Evolutionary conservation across 2,113 vertebrate species (phyloP).

Genomic region (Prunella fulvescens): DNA sequence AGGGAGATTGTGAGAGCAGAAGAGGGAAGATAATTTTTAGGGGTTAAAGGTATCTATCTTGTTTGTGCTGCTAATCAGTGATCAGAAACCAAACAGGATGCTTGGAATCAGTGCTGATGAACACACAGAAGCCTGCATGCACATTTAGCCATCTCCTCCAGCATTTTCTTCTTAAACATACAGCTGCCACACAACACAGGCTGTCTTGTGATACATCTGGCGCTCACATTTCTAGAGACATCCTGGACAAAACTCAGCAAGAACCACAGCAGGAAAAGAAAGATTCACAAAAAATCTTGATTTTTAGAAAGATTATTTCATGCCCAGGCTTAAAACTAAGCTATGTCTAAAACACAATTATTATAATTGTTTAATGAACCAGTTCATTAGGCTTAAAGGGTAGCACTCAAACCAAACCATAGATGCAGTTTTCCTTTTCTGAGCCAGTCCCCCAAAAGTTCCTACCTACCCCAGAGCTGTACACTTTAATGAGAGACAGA

Average conservation of each 20-base stretch:
- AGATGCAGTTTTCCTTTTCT: background rate
- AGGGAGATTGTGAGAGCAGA: background rate
- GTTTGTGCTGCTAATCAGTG: background rate
- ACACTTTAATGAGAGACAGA: background rate
- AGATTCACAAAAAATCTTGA: background rate
- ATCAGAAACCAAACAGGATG: background rate
- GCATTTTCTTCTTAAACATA: background rate
- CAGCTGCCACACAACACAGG: background rate
- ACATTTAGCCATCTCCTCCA: background rate
- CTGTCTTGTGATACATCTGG: background rate
- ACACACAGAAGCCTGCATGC: background rate
- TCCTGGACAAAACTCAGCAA: background rate
- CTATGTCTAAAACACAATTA: background rate
- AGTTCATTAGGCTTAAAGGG: constrained; percentile 9
- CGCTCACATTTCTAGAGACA: constrained; percentile 16
- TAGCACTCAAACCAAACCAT: background rate
- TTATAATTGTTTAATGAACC: background rate
- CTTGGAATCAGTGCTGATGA: background rate
- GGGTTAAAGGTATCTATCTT: background rate
- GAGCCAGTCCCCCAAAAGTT: background rate
- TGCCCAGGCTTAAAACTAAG: background rate
- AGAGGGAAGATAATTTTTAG: constrained; percentile 13
- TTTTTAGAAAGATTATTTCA: background rate
- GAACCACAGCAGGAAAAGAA: background rate
- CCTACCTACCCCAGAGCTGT: background rate